These are phyloP conservation scores for Rhea americana DNA, from an alignment of 2,113 vertebrate genomes.

Conservation along the genomic window DNA sequence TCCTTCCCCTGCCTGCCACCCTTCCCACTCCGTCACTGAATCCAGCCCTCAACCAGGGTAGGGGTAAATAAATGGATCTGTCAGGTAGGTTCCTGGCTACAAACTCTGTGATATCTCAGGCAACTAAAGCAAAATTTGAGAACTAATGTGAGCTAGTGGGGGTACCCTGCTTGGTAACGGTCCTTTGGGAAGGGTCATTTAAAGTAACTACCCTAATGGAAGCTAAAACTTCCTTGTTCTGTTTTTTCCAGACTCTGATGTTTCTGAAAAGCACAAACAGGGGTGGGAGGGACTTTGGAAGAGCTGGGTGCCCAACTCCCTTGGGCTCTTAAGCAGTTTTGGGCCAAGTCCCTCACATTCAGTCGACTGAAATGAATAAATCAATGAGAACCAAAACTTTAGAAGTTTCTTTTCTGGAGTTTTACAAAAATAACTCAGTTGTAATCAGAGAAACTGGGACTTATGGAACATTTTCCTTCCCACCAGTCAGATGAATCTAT, in stretches of 20 bases:
- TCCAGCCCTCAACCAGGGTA: not conserved
- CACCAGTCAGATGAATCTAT: conserved; percentile 67
- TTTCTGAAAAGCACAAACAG: not conserved
- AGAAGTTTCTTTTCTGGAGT: conserved; percentile 29
- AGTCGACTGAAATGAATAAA: not conserved
- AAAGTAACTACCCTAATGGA: not conserved
- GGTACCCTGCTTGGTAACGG: not conserved
- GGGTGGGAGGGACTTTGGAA: not conserved
- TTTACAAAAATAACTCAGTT: conserved; percentile 55
- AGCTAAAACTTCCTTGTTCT: not conserved
- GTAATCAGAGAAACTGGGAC: conserved; percentile 63
- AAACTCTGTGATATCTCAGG: not conserved
- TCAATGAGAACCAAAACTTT: not conserved
- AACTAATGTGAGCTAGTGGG: rapidly evolving
- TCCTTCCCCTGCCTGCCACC: not conserved
- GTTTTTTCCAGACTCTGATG: not conserved
- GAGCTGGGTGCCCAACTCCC: not conserved
- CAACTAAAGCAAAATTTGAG: not conserved
- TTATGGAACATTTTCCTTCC: conserved; percentile 58
- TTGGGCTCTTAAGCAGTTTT: not conserved
- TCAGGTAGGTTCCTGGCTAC: rapidly evolving
- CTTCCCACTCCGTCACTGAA: not conserved
- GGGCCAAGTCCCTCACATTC: rapidly evolving
- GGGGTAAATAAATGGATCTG: not conserved
- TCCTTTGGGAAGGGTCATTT: not conserved